Conservation (phyloP, 2,888 invertebrate species). For the Lasioglossum marginatum region DNA sequence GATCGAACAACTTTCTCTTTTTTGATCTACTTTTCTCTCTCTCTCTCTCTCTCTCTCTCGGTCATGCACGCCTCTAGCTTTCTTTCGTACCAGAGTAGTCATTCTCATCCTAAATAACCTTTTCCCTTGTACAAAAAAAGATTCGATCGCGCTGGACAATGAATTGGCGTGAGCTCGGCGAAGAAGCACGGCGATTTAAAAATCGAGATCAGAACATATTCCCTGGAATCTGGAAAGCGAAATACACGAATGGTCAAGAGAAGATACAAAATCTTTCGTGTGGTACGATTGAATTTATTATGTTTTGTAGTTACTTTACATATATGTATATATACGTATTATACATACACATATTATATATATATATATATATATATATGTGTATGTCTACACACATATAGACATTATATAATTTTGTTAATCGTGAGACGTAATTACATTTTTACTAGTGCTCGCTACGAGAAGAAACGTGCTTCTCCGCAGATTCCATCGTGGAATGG, state of each 20-base stretch:
- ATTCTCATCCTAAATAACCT: constrained; percentile 25
- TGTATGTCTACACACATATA: background rate
- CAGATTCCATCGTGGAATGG: constrained; percentile 59
- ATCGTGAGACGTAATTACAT: constrained; percentile 32
- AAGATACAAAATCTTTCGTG: constrained; percentile 27
- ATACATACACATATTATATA: background rate
- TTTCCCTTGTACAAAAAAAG: constrained; percentile 41
- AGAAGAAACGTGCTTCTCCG: constrained; percentile 58
- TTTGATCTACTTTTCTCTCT: constrained; percentile 8
- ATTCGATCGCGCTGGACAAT: constrained; percentile 61
- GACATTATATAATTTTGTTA: constrained; percentile 23
- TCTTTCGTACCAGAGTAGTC: constrained; percentile 36
- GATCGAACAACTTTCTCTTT: constrained; percentile 52
- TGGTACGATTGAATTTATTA: constrained; percentile 19
- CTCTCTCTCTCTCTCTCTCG: constrained; percentile 21
- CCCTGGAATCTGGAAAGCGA: constrained; percentile 60
- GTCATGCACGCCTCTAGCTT: background rate
- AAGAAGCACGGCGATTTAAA: constrained; percentile 58
- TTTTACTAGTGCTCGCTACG: constrained; percentile 26
- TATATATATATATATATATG: background rate
- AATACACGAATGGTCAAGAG: constrained; percentile 45
- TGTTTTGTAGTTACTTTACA: constrained; percentile 14
- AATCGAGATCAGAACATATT: constrained; percentile 58
- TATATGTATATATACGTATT: background rate
- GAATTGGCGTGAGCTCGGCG: constrained; percentile 49